A percentile compares a stretch with the other conserved stretches of the same genome.
Evolutionary conservation across 2,888 invertebrate genomes (phyloP).

Genomic region (Hydroisotoma schaefferi): DNA sequence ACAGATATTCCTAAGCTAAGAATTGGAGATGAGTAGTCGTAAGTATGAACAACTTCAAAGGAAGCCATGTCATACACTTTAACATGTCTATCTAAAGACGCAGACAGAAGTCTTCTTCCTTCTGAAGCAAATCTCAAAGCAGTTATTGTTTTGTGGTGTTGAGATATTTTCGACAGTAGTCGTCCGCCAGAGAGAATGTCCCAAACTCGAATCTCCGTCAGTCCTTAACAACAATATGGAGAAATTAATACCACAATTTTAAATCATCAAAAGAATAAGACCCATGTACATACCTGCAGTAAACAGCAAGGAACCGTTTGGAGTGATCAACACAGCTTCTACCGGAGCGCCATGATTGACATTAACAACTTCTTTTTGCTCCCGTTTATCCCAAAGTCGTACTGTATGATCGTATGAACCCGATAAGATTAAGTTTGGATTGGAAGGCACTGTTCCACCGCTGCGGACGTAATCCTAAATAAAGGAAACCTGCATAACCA

Average conservation of each 20-base stretch:
- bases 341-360: constrained; percentile 87
- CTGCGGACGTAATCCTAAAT: constrained; percentile 69
- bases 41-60: constrained; percentile 80
- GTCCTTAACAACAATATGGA: constrained; percentile 61
- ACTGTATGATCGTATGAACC: constrained; percentile 87
- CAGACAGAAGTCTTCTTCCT: constrained; percentile 78
- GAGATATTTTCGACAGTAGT: constrained; percentile 74
- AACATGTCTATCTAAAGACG: constrained; percentile 86
- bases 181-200: constrained; percentile 85
- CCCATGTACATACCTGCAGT: constrained; percentile 65
- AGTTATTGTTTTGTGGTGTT: constrained; percentile 95
- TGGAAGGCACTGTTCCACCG: constrained; percentile 39
- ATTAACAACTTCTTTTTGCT: constrained; percentile 63
- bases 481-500: constrained; percentile 24
- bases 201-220: constrained; percentile 88
- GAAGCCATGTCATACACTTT: constrained; percentile 85
- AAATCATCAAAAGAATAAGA: not conserved
- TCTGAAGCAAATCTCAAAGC: constrained; percentile 76
- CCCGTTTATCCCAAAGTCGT: constrained; percentile 81
- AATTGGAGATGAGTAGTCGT: constrained; percentile 86
- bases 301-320: constrained; percentile 82
- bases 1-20: constrained; percentile 65
- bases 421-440: constrained; percentile 71
- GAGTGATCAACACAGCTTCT: constrained; percentile 81
- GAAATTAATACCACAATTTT: not conserved